These are phyloP conservation scores for Zygothrica quintamaculata DNA, from an alignment of 2,888 invertebrate genomes.

Conservation along the genomic window DNA sequence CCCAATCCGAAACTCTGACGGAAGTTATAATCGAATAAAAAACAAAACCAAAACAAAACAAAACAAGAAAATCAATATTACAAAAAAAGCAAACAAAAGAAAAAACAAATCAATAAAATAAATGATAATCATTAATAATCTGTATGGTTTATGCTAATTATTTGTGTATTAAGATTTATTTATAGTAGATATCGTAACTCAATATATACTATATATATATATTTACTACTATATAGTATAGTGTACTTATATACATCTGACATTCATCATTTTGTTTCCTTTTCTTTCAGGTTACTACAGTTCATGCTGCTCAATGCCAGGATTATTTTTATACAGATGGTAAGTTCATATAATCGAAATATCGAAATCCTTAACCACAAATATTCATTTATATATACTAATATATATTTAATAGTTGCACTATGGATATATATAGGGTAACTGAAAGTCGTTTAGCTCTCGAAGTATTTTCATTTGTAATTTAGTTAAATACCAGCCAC, in stretches of 20 bases:
- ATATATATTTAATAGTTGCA: no score
- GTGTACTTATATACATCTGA: constrained; percentile 13
- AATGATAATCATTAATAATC: constrained; percentile 69
- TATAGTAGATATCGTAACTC: constrained; percentile 68
- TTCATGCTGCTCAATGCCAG: constrained; percentile 95
- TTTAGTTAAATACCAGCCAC: constrained; percentile 36
- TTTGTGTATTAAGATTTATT: constrained; percentile 44
- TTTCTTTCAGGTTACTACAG: constrained; percentile 91
- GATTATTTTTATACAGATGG: constrained; percentile 95
- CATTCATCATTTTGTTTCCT: constrained; percentile 34
- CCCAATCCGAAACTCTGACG: constrained; percentile 37
- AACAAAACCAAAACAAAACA: constrained; percentile 20
- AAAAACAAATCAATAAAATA: constrained; percentile 69
- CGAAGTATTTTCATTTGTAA: background rate
- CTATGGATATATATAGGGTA: constrained; percentile 28
- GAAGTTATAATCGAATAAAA: constrained; percentile 55
- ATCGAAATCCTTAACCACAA: no score
- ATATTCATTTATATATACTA: no score
- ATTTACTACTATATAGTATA: background rate
- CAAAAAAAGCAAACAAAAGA: constrained; percentile 24
- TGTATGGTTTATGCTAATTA: constrained; percentile 70
- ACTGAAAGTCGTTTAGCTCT: background rate
- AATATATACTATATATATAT: no score
- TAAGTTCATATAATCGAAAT: constrained; percentile 86
- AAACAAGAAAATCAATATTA: constrained; percentile 21